A percentile compares a stretch with the other conserved stretches of the same genome.
Evolutionary conservation across 1,140 invertebrate genomes (phyloP).

Genomic region (Heliconius himera): DNA sequence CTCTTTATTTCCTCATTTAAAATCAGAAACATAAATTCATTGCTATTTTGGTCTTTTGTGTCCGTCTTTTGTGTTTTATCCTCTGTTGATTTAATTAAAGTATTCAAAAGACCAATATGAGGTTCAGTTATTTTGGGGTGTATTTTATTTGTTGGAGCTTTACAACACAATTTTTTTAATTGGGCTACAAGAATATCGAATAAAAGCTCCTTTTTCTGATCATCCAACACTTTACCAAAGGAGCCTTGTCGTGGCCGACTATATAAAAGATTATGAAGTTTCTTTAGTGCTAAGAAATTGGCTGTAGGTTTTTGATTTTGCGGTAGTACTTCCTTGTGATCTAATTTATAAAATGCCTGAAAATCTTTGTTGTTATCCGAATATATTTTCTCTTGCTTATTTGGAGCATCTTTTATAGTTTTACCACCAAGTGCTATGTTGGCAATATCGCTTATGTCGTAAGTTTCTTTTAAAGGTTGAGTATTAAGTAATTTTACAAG

Average conservation of each 20-base stretch:
- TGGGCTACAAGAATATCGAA: slow-evolving; percentile 68
- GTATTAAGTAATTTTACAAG: slow-evolving; percentile 61
- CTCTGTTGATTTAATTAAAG: neutral
- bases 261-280: slow-evolving; percentile 59
- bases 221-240: slow-evolving; percentile 36
- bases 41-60: slow-evolving; percentile 27
- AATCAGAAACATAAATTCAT: slow-evolving; percentile 71
- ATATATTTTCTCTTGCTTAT: slow-evolving; percentile 41
- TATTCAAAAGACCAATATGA: neutral
- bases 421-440: slow-evolving; percentile 50
- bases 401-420: slow-evolving; percentile 34
- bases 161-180: slow-evolving; percentile 70
- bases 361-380: slow-evolving; percentile 32
- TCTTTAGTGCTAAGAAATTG: slow-evolving; percentile 62
- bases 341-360: slow-evolving; percentile 57
- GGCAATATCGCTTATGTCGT: slow-evolving; percentile 60
- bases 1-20: slow-evolving; percentile 71
- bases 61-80: slow-evolving; percentile 20
- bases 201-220: slow-evolving; percentile 66
- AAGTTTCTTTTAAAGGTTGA: slow-evolving; percentile 57
- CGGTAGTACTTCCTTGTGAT: slow-evolving; percentile 58
- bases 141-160: slow-evolving; percentile 43
- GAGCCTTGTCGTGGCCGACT: slow-evolving; percentile 39
- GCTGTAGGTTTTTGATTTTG: slow-evolving; percentile 46
- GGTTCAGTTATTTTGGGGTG: neutral